Base-by-base conservation (phyloP, 2,888 invertebrate genomes). In the Trachelus stipa region DNA sequence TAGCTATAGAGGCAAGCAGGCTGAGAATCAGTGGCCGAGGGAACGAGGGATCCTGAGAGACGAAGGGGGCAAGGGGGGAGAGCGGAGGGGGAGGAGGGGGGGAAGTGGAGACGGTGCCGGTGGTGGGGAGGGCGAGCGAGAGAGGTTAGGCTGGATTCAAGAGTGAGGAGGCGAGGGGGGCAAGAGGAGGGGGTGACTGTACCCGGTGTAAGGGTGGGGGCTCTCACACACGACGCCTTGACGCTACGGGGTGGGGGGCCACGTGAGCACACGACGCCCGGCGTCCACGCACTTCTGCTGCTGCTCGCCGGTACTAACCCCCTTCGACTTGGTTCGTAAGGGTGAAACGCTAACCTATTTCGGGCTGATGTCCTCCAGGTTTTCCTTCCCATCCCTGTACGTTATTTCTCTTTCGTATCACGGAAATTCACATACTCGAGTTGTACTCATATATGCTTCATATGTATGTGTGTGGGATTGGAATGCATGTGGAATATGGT, bases 251-350 rank as follows among this genome's bases (percentile, higher is more conserved):
- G 85, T 80, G 82, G 83, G 86, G 85, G 84, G 85, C 87, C 88
- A 89, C 89, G 88, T 88, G 89, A 89, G 87, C 85, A 83, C 82
- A 75, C 86, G 85, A 87, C 86, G 85, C 34, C 71, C 33, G 71
- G 34, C 85, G 83, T 83, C 85, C 82, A 84, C 86, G 84, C 85
- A 83, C 81, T 80, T 77, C 81, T 81, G 77, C 23, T 23, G 56
- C 23, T 56, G 56, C 9, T 56, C 15, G 56, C 81, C 75, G 75
- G 79, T 79, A 35, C 82, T 68, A 77, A 77, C 79, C 75, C 79
- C 83, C 77, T 77, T 75, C 78, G 73, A 35, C 69, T 76, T 77
- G 73, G 73, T 76, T 76, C 35, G 37, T 74, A 71, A 71, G 71
- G 78, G 68, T 79, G 81, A 77, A 79, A 79, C 80, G 79, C 74